Percentiles rank a stretch among this genome's conserved stretches.
These are phyloP conservation scores for Geophilus truncorum DNA, from an alignment of 2,888 invertebrate species.

Conservation along the genomic window DNA sequence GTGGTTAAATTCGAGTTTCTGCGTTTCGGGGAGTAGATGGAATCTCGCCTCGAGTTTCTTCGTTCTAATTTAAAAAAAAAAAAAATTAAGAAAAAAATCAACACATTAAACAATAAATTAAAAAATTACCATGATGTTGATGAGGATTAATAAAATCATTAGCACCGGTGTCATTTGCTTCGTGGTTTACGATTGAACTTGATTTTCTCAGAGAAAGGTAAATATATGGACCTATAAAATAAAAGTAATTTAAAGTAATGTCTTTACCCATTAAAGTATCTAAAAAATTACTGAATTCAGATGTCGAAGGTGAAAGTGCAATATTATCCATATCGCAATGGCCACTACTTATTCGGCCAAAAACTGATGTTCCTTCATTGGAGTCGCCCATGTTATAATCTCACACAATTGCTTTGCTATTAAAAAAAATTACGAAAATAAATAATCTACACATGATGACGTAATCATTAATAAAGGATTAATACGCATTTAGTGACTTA, in stretches of 20 bases:
- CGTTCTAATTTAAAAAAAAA: not conserved
- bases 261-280: not conserved
- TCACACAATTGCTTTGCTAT: not conserved
- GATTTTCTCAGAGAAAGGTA: not conserved
- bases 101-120: not conserved
- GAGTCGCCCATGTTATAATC: not conserved
- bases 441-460: not conserved
- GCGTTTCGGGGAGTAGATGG: not conserved
- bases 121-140: not conserved
- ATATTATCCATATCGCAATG: slow-evolving; percentile 3
- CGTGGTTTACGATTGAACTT: not conserved
- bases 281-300: slow-evolving; percentile 2
- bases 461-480: not conserved
- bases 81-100: not conserved
- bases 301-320: not conserved
- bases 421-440: not conserved
- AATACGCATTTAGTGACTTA: not conserved
- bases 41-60: not conserved
- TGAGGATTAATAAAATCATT: not conserved
- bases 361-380: not conserved
- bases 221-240: not conserved
- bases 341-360: not conserved
- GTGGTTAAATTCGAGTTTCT: not conserved
- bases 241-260: not conserved
- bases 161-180: not conserved